phyloP scores from a whole-genome alignment of 2,113 vertebrate species.

The Illadopsis cleaveri region DNA sequence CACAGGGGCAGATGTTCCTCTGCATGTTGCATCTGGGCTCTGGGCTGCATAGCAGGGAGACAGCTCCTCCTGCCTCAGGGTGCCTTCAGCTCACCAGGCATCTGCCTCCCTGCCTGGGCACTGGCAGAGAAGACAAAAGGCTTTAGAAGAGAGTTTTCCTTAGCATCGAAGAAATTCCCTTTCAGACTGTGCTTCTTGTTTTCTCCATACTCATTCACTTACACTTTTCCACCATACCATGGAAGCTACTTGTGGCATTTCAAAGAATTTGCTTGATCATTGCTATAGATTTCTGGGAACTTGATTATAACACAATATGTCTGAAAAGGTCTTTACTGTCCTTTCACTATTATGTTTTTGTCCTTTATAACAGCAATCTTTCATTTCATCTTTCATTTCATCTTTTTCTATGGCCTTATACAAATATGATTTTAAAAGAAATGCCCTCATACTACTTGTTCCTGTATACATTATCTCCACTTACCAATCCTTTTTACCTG shows the following conservation, averaged over 20 bases:
- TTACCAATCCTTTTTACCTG: not conserved
- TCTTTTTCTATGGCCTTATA: not conserved
- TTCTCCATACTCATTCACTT: not conserved
- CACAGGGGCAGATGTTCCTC: not conserved
- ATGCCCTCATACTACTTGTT: not conserved
- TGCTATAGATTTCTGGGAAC: constrained; percentile 5
- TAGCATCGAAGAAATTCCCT: not conserved
- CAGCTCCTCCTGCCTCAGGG: not conserved
- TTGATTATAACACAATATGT: not conserved
- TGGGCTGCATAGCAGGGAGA: not conserved
- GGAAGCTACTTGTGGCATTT: not conserved
- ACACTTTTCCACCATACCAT: not conserved
- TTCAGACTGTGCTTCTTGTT: not conserved
- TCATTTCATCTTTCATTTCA: not conserved
- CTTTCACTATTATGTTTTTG: not conserved
- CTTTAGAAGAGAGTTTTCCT: not conserved
- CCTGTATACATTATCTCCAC: not conserved
- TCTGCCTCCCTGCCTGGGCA: not conserved
- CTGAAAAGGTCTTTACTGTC: not conserved
- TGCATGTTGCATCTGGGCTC: not conserved
- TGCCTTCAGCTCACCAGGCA: not conserved
- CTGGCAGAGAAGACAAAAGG: not conserved
- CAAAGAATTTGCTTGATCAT: not conserved
- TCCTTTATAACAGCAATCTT: not conserved
- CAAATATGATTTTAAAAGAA: constrained; percentile 3